phyloP scores from a whole-genome alignment of 2,888 invertebrate species.

The Blastobasis adustella region DNA sequence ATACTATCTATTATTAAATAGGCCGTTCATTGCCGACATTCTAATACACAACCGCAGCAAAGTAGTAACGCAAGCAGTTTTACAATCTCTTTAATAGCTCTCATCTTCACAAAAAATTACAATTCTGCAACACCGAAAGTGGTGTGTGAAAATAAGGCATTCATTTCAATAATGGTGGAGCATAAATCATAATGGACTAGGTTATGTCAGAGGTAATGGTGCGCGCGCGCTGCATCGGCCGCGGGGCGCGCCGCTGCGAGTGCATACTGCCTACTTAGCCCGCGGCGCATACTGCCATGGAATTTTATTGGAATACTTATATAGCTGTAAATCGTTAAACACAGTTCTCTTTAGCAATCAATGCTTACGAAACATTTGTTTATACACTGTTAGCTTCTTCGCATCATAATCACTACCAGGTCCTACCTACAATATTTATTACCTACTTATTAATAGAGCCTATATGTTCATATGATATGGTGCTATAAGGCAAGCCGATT shows the following conservation, averaged over 20 bases:
- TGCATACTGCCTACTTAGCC: not conserved
- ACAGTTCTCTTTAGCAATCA: constrained; percentile 34
- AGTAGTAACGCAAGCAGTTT: not conserved
- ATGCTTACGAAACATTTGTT: too few species aligned
- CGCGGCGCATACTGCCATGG: not conserved
- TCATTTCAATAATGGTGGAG: constrained; percentile 14
- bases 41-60: too few species aligned
- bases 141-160: constrained; percentile 8
- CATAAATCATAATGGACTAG: constrained; percentile 17
- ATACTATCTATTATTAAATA: too few species aligned
- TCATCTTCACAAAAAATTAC: constrained; percentile 8
- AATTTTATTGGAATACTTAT: constrained; percentile 15
- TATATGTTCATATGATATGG: too few species aligned
- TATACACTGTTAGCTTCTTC: too few species aligned
- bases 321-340: constrained; percentile 35
- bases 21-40: too few species aligned
- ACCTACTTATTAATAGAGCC: too few species aligned
- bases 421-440: too few species aligned
- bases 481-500: too few species aligned
- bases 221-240: constrained; percentile 13
- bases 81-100: constrained; percentile 1
- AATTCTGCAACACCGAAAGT: constrained; percentile 14
- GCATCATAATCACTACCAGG: too few species aligned
- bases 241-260: not conserved
- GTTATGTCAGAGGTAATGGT: constrained; percentile 17